phyloP scores from a whole-genome alignment of 2,113 vertebrate species.

The cattle (Bos taurus) region ARS-UCD2.0 NC_037328.1:9446501-9447000 shows the following conservation, averaged over 20 bases:
- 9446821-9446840: background rate
- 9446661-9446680: background rate
- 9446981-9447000: background rate
- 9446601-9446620: background rate
- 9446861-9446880: background rate
- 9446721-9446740: background rate
- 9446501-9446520: background rate
- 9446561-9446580: background rate
- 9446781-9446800: background rate
- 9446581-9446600: background rate
- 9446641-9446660: background rate
- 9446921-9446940: background rate
- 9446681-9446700: background rate
- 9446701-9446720: background rate
- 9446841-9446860: background rate
- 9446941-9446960: background rate
- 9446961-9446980: too few relatives aligned
- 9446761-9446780: background rate
- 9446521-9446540: background rate
- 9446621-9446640: background rate
- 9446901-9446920: background rate
- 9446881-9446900: background rate
- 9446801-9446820: background rate
- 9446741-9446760: background rate
- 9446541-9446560: background rate